Base-by-base conservation (phyloP, 2,797 vertebrate genomes). In the Argya squamiceps region DNA sequence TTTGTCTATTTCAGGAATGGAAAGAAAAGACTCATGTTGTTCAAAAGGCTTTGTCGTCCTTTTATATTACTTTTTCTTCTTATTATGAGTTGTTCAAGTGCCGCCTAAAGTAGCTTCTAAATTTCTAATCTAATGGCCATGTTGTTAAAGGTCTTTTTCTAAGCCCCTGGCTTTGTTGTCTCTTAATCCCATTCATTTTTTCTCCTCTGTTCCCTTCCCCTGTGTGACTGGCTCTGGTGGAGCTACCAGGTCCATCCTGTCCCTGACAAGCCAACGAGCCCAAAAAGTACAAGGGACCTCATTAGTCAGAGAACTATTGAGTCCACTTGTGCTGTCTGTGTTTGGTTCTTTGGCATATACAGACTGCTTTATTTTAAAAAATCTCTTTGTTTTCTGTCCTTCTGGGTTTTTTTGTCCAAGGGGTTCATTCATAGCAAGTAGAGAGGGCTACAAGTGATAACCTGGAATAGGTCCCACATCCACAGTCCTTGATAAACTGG, bases 31-130 rank as follows among this genome's bases (percentile, higher is more conserved):
- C 36, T 79, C 8, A 4, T 27, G 4, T 34, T 87, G 18, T 75
- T 95, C 65, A 83, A 75, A 89, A 91, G 46, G 15, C 44, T 93
- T 90, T 87, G 20, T 86, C 67, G 74, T 83, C 84, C 41, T 91
- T 82, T 84, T 58, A n/a, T 67, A 49, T 75, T 70, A 46, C 39
- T 68, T 88, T 78, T 87, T 78, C 67, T 81, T 36, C 6, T 32
- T 88, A 41, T 81, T 86, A 75, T 5, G 58, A 24, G 32, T 80
- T 89, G 32, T 87, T 77, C 49, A 91, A 83, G 27, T 70, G 55
- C 32, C 70, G 71, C 75, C 78, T 85, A 44, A 85, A 92, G 74
- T 52, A 88, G 15, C 9, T 77, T 89, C 78, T 73, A 65, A 52
- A 70, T 92, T 84, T 93, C 36, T 49, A 77, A 89, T 80, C 50